Evolutionary conservation across 2,888 invertebrate species (phyloP), one percentile per base, ranked within the genome.

Genomic region (Oxycera nigricornis): DNA sequence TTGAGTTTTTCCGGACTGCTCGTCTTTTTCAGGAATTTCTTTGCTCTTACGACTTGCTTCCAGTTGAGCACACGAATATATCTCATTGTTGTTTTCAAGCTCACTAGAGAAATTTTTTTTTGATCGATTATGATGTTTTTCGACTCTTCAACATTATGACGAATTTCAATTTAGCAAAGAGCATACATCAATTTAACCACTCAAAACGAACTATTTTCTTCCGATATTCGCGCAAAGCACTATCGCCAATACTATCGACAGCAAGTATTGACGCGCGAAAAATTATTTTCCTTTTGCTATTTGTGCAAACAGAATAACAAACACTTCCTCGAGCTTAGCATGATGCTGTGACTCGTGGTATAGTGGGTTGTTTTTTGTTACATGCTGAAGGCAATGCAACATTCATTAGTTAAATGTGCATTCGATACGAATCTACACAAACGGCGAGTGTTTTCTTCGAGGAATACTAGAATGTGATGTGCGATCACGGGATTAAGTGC

Each of bases 61-160:
- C 82, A 83, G 83, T 82, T 86, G 86, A 79, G 82, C 83, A 81
- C 83, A 82, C 79, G 85, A 85, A 81, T 85, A 86, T 79, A 86
- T 85, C 82, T 85, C 86, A 85, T 84, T 80, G 81, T 84, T 82
- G 81, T 85, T 85, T 81, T 86, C 86, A 82, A 86, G 82, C 80
- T 85, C 83, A 83, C 86, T 86, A 72, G 20, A 62, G 67, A 73
- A 55, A 59, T 68, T 73, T 61, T 50, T 74, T 50, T 55, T 74
- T 74, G 11, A 24, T 61, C 17, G 3, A 14, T 73, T 72, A 46
- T 50, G 46, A 46, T 22, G 6, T 46, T 22, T 24, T 52, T 26
- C 17, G 39, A 50, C 39, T 59, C 17, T 39, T 31, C n/a, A 14
- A 70, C 50, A 55, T 72, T 57, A 39, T 55, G 20, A 11, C 4